These are phyloP conservation scores for Diogma glabrata DNA, from an alignment of 2,888 invertebrate genomes.

Conservation along the genomic window DNA sequence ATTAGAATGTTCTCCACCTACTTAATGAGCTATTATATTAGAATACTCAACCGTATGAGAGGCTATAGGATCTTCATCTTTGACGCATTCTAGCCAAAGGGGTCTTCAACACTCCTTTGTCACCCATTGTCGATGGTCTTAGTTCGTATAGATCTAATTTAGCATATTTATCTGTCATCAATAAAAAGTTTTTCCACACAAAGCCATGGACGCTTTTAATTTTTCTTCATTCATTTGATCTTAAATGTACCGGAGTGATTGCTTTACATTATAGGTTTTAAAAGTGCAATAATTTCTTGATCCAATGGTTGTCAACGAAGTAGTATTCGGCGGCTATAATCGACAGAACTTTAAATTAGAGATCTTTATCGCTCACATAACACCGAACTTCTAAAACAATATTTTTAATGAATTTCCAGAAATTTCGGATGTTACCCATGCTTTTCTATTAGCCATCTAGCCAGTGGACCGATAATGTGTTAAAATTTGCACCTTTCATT, in stretches of 20 bases:
- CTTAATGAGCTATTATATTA: too few relatives aligned
- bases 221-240: neutral
- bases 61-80: too few relatives aligned
- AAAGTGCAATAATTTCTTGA: neutral
- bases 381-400: neutral
- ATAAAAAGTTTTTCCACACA: neutral
- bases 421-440: neutral
- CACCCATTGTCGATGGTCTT: neutral
- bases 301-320: neutral
- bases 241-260: neutral
- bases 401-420: neutral
- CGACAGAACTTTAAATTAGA: neutral
- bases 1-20: too few relatives aligned
- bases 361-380: neutral
- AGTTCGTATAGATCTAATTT: neutral
- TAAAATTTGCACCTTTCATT: too few relatives aligned
- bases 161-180: neutral
- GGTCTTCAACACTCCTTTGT: neutral
- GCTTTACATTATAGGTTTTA: neutral
- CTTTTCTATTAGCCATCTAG: neutral
- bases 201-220: neutral
- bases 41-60: too few relatives aligned
- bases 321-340: neutral
- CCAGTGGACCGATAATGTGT: too few relatives aligned
- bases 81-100: neutral